These are phyloP conservation scores for Odontomyia ornata DNA, from an alignment of 2,888 invertebrate species.

Conservation along the genomic window DNA sequence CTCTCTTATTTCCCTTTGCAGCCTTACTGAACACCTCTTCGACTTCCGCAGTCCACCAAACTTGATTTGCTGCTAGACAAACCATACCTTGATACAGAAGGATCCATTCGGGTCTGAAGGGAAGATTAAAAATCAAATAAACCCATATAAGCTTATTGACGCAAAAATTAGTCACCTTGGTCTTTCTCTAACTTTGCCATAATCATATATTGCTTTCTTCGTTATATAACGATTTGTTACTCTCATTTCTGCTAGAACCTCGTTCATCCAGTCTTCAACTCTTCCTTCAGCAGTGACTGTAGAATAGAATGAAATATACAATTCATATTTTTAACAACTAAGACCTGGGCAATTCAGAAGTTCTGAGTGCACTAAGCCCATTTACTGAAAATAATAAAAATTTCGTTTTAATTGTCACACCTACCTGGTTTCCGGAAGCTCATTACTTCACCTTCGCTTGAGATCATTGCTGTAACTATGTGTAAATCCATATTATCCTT, in stretches of 20 bases:
- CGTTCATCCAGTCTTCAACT: conserved; percentile 93
- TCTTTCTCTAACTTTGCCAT: conserved; percentile 76
- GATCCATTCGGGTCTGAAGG: conserved; percentile 83
- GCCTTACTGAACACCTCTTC: conserved; percentile 83
- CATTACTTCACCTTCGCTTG: conserved; percentile 88
- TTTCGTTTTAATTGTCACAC: conserved; percentile 37
- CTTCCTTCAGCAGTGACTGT: conserved; percentile 79
- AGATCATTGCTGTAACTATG: conserved; percentile 83
- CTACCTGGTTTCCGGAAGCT: conserved; percentile 72
- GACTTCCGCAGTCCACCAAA: conserved; percentile 97
- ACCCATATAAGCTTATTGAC: not conserved
- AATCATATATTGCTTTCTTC: conserved; percentile 88
- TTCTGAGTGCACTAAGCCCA: too few species aligned
- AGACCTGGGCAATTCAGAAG: too few species aligned
- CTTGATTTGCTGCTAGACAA: conserved; percentile 83
- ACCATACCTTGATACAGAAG: conserved; percentile 90
- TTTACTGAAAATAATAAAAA: too few species aligned
- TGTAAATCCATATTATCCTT: conserved; percentile 73
- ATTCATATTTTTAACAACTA: too few species aligned
- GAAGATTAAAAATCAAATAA: not conserved
- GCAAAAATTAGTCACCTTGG: conserved; percentile 66
- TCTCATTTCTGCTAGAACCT: conserved; percentile 85
- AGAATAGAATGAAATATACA: too few species aligned
- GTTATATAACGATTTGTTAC: conserved; percentile 82
- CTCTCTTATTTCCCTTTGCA: conserved; percentile 78